A percentile compares a stretch with the other conserved stretches of the same genome.
Conservation (phyloP, 2,797 vertebrate genomes). For the Tamandua tetradactyla region DNA sequence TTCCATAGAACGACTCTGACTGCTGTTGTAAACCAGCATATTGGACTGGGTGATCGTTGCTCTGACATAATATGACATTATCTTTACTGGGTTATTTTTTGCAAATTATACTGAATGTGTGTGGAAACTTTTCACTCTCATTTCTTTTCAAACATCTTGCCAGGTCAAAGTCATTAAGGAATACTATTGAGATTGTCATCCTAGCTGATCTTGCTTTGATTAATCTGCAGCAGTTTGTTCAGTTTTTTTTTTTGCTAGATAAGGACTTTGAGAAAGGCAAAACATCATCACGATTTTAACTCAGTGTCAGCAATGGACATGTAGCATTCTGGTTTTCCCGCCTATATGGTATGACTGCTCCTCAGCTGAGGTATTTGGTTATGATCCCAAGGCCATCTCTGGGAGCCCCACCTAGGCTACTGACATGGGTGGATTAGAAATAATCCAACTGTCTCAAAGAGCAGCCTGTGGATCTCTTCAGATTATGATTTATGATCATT, state of each 20-base stretch:
- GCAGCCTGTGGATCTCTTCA: slow-evolving; percentile 41
- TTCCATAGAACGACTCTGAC: not conserved
- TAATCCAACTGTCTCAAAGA: slow-evolving; percentile 26
- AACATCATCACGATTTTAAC: slow-evolving; percentile 22
- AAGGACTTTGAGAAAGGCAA: slow-evolving; percentile 45
- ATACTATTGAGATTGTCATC: not conserved
- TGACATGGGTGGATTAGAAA: not conserved
- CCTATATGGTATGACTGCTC: not conserved
- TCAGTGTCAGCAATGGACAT: not conserved
- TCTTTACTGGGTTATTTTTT: slow-evolving; percentile 39
- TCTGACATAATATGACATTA: slow-evolving; percentile 22
- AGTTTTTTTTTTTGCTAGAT: slow-evolving; percentile 8
- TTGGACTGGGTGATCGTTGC: not conserved
- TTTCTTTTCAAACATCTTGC: slow-evolving; percentile 4
- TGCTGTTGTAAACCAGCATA: not conserved
- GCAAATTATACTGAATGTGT: slow-evolving; percentile 8
- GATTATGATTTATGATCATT: slow-evolving; percentile 26
- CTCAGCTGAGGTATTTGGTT: slow-evolving; percentile 25
- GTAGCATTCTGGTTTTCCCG: not conserved
- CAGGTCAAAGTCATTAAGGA: slow-evolving; percentile 4
- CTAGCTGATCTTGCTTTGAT: slow-evolving; percentile 25
- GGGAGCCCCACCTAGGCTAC: not conserved
- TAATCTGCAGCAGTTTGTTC: not conserved
- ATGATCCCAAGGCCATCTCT: not conserved
- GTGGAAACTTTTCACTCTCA: not conserved